Evolutionary conservation across 1,140 invertebrate species (phyloP).

Genomic region (Dryas iulia): DNA sequence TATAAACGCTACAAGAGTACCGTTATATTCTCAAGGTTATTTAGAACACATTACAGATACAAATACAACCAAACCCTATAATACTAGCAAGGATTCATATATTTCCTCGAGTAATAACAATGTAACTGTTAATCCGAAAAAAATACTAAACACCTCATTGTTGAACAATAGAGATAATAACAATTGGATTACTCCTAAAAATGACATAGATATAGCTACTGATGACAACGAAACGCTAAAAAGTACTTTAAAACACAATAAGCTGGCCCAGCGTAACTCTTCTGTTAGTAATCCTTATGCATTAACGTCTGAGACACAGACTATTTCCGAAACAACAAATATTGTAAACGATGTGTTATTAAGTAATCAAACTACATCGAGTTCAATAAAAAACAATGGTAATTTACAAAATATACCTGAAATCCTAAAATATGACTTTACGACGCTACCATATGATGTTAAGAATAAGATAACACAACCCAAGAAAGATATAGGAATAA

Average conservation of each 20-base stretch:
- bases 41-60: not conserved
- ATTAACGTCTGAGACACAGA: not conserved
- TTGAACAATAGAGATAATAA: not conserved
- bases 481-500: not conserved
- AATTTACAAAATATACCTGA: not conserved
- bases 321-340: not conserved
- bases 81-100: not conserved
- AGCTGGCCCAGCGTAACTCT: not conserved
- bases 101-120: not conserved
- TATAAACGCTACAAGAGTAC: not conserved
- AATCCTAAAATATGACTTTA: not conserved
- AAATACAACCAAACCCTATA: not conserved
- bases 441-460: not conserved
- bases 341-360: not conserved
- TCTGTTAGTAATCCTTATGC: not conserved
- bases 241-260: not conserved
- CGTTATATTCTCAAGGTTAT: not conserved
- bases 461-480: not conserved
- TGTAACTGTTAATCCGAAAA: not conserved
- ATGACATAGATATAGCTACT: not conserved
- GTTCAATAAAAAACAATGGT: not conserved
- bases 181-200: not conserved
- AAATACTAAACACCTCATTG: too few species aligned
- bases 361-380: not conserved
- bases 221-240: not conserved